Base-by-base conservation (phyloP, 2,797 vertebrate genomes). In the Parotocinclus haroldoi region DNA sequence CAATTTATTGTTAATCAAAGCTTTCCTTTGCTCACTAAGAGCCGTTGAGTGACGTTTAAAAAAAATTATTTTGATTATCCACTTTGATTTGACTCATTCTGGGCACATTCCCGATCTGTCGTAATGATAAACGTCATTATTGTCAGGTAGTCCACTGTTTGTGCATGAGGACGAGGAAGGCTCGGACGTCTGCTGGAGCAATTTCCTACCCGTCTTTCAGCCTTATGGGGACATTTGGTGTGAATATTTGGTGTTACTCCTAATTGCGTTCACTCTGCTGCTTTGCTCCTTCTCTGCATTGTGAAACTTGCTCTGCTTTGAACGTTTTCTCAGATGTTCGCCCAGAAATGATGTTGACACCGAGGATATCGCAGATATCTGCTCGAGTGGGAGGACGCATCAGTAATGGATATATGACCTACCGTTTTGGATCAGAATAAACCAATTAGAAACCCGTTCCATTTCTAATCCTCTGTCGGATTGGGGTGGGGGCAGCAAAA, bases 121-220 rank as follows among this genome's bases (percentile, higher is more conserved):
- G 18, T 42, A 66, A 50, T 9, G 18, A n/a, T 37, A 19, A 57
- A 52, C 37, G 42, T 42, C 57, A 51, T 66, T 72, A 56, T 49
- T 48, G 18, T 86, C 81, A 85, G 84, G 86, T 86, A 87, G 85
- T 83, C n/a, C 79, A 74, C 78, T 89, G 85, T 87, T 88, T 89
- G 86, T 79, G 75, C 64, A 69, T 70, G 81, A 76, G 73, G 78
- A 72, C 60, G 76, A 82, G 80, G 73, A 72, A 80, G 69, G 70
- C 79, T 73, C 79, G 74, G 46, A 54, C 46, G 53, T 11, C 37
- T 49, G 49, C 46, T 65, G 71, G 9, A 52, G 54, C 58, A 56
- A 44, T 71, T 69, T 80, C 79, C 79, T 27, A n/a, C 8, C 69
- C 63, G 73, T 61, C 66, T 65, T 61, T 72, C 73, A 68, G 74